Conservation (phyloP, 2,797 vertebrate species). For the Tokudaia tokunoshimensis region DNA sequence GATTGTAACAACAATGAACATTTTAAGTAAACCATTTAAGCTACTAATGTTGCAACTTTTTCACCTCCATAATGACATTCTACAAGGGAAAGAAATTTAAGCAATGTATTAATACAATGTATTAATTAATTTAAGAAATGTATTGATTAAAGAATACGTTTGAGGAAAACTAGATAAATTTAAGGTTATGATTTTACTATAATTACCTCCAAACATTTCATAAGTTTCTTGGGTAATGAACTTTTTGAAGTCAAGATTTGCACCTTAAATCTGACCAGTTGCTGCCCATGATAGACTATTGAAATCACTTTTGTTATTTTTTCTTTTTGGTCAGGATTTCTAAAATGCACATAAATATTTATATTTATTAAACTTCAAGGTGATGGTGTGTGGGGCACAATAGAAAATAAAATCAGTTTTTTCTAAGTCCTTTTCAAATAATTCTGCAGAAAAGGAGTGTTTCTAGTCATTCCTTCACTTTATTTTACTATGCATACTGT, state of each 20-base stretch:
- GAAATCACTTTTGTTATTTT: not conserved
- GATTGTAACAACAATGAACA: not conserved
- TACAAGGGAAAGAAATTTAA: not conserved
- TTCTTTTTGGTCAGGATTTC: constrained; percentile 33
- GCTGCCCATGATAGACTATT: not conserved
- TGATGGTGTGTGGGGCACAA: not conserved
- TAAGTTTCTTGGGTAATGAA: constrained; percentile 21
- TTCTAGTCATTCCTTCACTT: not conserved
- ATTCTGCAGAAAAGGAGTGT: not conserved
- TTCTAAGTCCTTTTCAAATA: not conserved
- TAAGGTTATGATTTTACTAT: not conserved
- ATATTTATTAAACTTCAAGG: not conserved
- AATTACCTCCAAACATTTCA: constrained; percentile 18
- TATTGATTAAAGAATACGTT: not conserved
- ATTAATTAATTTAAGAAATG: too few relatives aligned
- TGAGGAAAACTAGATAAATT: not conserved
- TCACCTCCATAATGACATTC: not conserved
- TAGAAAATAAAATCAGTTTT: not conserved
- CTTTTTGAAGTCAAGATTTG: not conserved
- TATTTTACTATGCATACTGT: not conserved
- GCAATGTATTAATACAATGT: not conserved
- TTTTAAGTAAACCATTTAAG: not conserved
- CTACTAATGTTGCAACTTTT: not conserved
- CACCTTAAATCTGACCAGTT: not conserved
- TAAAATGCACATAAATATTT: not conserved